Evolutionary conservation across 2,888 invertebrate species (phyloP).

Genomic region (Heteromyza rotundicornis): DNA sequence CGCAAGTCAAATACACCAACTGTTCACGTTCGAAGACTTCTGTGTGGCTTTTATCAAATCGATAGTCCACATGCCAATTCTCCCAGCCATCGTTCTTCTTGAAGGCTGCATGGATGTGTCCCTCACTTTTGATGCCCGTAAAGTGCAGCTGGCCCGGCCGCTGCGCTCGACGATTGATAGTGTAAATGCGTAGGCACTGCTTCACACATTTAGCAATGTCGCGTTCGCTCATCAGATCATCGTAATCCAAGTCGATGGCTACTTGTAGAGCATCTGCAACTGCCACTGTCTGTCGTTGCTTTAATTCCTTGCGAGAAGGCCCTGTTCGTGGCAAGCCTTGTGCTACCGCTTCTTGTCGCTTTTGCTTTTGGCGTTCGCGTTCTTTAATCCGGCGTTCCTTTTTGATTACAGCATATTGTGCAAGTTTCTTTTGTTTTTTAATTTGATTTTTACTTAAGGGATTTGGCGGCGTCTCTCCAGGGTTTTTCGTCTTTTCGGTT

Average conservation of each 20-base stretch:
- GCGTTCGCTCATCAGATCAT: constrained; percentile 87
- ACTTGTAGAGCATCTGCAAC: constrained; percentile 63
- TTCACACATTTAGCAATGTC: constrained; percentile 89
- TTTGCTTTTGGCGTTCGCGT: constrained; percentile 73
- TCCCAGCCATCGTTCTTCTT: constrained; percentile 84
- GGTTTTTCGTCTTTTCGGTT: not conserved
- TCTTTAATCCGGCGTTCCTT: constrained; percentile 75
- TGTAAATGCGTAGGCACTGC: constrained; percentile 89
- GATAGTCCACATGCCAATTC: constrained; percentile 89
- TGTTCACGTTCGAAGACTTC: constrained; percentile 78
- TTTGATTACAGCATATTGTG: constrained; percentile 76
- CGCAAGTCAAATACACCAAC: constrained; percentile 90
- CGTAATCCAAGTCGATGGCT: constrained; percentile 90
- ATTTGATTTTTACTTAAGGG: constrained; percentile 63
- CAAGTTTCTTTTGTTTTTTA: constrained; percentile 73
- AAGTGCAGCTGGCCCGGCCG: constrained; percentile 84
- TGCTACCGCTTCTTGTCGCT: constrained; percentile 72
- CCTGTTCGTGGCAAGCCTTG: constrained; percentile 72
- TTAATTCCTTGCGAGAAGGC: constrained; percentile 81
- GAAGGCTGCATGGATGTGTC: constrained; percentile 76
- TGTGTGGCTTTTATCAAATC: constrained; percentile 70
- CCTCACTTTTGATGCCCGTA: constrained; percentile 73
- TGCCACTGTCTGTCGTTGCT: constrained; percentile 60
- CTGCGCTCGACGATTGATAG: constrained; percentile 81
- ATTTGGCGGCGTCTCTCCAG: not conserved